Evolutionary conservation across 2,113 vertebrate species (phyloP), one percentile per base, ranked within the genome.

Genomic region (Dissostichus mawsoni): DNA sequence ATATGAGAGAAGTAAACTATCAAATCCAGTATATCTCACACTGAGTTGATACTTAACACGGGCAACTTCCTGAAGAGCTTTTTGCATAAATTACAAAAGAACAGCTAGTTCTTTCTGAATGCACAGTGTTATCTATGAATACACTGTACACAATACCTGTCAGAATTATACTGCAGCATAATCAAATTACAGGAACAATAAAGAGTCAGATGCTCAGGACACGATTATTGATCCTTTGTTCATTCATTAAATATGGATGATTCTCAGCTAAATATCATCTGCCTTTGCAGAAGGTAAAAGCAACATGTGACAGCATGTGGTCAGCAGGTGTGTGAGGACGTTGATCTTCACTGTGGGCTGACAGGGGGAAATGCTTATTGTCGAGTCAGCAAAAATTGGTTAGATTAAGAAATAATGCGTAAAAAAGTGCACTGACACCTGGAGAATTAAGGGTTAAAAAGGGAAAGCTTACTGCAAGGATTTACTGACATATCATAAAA

Each of bases 181-280:
- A 86, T 88, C 74, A 83, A 87, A 88, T 83, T 81, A 81, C 82
- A 74, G 64, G 61, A 57, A 79, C 74, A 82, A 82, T 77, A 76
- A 58, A 33, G 65, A 67, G 62, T 81, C 83, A 79, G 63, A 83
- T 63, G 69, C 10, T 71, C 50, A 81, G 85, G 85, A 89, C 86
- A 79, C 17, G 11, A 57, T 29, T 82, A 85, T 86, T 77, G 85
- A 92, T 92, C 65, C 56, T 11, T 33, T 67, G 87, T 78, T 59
- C 81, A 51, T 73, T 84, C 75, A 89, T 92, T 82, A 90, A 92
- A 82, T 83, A 92, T 87, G 74, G 23, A 91, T 86, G 45, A 52
- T 0, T 50, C 68, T 77, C 48, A 61, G 82, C 56, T 84, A 86
- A 89, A 88, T 78, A 84, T 73, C 55, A 78, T 59, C 80, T 79